Evolutionary conservation across 2,113 vertebrate species (phyloP).

Genomic region (Chamaetylas fuelleborni): DNA sequence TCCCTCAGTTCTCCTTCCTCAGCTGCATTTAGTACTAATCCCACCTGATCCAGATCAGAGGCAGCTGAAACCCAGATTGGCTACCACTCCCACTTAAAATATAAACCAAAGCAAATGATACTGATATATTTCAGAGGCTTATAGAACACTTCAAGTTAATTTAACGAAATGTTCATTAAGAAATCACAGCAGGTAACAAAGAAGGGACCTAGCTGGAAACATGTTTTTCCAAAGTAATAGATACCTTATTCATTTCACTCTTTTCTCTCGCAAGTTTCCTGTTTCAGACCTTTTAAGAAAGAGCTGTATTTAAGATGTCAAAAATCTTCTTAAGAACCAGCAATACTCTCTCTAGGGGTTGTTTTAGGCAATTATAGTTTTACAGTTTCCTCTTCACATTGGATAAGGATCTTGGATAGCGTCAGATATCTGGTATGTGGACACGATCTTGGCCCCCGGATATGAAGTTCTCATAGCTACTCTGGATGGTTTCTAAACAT

Average conservation of each 20-base stretch:
- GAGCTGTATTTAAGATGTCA: not conserved
- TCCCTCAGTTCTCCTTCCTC: not conserved
- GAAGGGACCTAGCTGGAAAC: not conserved
- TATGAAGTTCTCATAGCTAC: slow-evolving; percentile 49
- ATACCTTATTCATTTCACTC: not conserved
- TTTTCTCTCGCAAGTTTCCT: not conserved
- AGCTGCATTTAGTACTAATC: not conserved
- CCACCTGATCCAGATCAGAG: not conserved
- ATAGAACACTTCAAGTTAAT: not conserved
- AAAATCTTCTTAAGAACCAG: not conserved
- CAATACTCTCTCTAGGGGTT: not conserved
- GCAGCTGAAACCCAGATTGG: not conserved
- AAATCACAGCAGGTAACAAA: not conserved
- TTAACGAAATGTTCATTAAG: not conserved
- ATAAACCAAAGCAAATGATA: not conserved
- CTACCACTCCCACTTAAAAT: not conserved
- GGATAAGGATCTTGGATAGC: slow-evolving; percentile 54
- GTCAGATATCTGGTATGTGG: slow-evolving; percentile 43
- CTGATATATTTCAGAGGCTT: not conserved
- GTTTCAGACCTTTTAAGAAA: not conserved
- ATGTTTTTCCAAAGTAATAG: not conserved
- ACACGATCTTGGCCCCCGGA: not conserved
- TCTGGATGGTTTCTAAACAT: slow-evolving; percentile 54
- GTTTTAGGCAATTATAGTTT: slow-evolving; percentile 19
- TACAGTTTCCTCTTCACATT: slow-evolving; percentile 38